Evolutionary conservation across 2,888 invertebrate species (phyloP).

Genomic region (Dryobotodes eremita): DNA sequence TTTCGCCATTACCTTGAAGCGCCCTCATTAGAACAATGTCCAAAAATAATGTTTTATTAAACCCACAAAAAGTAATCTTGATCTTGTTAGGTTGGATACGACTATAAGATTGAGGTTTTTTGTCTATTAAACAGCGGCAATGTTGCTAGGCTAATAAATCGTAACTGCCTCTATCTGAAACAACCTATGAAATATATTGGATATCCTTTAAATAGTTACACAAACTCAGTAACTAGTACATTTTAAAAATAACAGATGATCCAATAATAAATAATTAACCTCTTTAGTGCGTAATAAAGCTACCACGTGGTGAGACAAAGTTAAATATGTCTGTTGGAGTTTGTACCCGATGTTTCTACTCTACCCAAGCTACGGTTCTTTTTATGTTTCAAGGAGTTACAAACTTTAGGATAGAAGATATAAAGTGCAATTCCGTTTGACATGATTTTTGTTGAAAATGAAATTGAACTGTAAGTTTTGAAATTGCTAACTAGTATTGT

Average conservation of each 20-base stretch:
- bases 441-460: conserved; percentile 30
- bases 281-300: conserved; percentile 69
- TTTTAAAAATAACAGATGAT: conserved; percentile 69
- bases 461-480: conserved; percentile 33
- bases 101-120: background rate
- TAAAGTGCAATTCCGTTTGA: conserved; percentile 32
- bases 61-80: background rate
- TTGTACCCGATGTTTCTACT: conserved; percentile 65
- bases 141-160: background rate
- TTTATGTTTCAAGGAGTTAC: conserved; percentile 21
- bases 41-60: background rate
- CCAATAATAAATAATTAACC: conserved; percentile 67
- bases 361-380: conserved; percentile 4
- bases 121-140: background rate
- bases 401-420: background rate
- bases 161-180: background rate
- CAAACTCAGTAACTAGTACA: background rate
- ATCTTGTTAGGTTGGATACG: background rate
- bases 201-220: background rate
- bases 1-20: conserved; percentile 16
- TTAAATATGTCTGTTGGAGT: conserved; percentile 75
- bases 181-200: background rate
- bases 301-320: conserved; percentile 67
- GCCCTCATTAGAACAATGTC: conserved; percentile 1
- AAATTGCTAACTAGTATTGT: conserved; percentile 26